Evolutionary conservation across 1,140 invertebrate genomes (phyloP).

Genomic region (Philopotamus ludificatus): DNA sequence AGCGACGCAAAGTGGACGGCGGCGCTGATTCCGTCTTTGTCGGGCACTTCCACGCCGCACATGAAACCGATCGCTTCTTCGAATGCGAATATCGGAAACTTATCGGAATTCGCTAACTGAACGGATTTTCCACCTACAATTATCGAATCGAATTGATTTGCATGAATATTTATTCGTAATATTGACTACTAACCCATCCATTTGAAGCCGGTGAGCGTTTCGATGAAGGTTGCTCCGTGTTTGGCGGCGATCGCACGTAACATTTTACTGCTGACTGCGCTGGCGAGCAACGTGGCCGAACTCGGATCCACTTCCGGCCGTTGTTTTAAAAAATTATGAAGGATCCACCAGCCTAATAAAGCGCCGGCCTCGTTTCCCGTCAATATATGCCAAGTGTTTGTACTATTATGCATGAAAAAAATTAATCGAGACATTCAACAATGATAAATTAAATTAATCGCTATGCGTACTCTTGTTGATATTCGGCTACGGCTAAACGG

Average conservation of each 20-base stretch:
- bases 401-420: not conserved
- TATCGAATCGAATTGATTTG: not conserved
- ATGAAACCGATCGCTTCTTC: slow-evolving; percentile 97
- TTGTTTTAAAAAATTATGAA: slow-evolving; percentile 60
- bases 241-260: slow-evolving; percentile 77
- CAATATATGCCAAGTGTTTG: slow-evolving; percentile 80
- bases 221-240: slow-evolving; percentile 84
- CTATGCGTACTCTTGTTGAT: slow-evolving; percentile 54
- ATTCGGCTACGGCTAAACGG: slow-evolving; percentile 89
- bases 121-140: slow-evolving; percentile 68
- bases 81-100: slow-evolving; percentile 88
- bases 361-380: slow-evolving; percentile 95
- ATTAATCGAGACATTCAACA: not conserved
- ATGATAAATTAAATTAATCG: not conserved
- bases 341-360: slow-evolving; percentile 93
- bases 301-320: slow-evolving; percentile 52
- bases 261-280: slow-evolving; percentile 97
- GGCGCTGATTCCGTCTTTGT: slow-evolving; percentile 95
- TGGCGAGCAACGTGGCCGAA: slow-evolving; percentile 75
- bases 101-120: slow-evolving; percentile 68
- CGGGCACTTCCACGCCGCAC: slow-evolving; percentile 81
- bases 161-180: slow-evolving; percentile 2
- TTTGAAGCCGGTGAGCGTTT: slow-evolving; percentile 99
- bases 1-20: slow-evolving; percentile 78
- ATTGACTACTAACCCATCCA: slow-evolving; percentile 83